Conservation (phyloP, 2,888 invertebrate species). For the Atherix ibis region DNA sequence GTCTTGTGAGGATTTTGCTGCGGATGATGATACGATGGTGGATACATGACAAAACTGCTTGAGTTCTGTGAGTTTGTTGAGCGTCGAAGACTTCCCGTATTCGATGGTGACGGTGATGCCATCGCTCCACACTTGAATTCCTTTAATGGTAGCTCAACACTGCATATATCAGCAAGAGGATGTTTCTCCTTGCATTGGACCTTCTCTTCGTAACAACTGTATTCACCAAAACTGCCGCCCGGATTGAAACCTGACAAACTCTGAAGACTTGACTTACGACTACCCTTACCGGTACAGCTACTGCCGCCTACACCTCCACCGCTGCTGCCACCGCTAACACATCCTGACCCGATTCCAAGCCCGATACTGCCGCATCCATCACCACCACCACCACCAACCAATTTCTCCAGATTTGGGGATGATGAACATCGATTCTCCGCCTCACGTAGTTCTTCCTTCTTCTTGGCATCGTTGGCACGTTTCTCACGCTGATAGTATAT, state of each 20-base stretch:
- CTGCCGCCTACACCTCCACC: constrained; percentile 11
- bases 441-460: constrained; percentile 61
- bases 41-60: constrained; percentile 12
- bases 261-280: constrained; percentile 44
- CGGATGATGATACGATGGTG: constrained; percentile 13
- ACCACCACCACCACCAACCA: constrained; percentile 12
- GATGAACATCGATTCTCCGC: constrained; percentile 46
- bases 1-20: constrained; percentile 13
- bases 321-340: constrained; percentile 7
- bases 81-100: constrained; percentile 21
- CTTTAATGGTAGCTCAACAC: constrained; percentile 45
- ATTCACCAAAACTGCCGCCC: constrained; percentile 40
- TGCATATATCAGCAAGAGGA: constrained; percentile 41
- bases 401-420: constrained; percentile 22
- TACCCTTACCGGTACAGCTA: constrained; percentile 8
- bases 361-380: constrained; percentile 11
- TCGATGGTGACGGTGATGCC: constrained; percentile 18
- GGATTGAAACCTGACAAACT: constrained; percentile 14
- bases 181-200: constrained; percentile 38
- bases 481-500: constrained; percentile 70
- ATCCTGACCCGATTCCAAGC: constrained; percentile 13
- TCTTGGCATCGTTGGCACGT: constrained; percentile 47
- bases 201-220: constrained; percentile 49
- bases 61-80: constrained; percentile 16
- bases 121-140: constrained; percentile 44